Conservation (phyloP, 2,888 invertebrate species). For the Hybos culiciformis region DNA sequence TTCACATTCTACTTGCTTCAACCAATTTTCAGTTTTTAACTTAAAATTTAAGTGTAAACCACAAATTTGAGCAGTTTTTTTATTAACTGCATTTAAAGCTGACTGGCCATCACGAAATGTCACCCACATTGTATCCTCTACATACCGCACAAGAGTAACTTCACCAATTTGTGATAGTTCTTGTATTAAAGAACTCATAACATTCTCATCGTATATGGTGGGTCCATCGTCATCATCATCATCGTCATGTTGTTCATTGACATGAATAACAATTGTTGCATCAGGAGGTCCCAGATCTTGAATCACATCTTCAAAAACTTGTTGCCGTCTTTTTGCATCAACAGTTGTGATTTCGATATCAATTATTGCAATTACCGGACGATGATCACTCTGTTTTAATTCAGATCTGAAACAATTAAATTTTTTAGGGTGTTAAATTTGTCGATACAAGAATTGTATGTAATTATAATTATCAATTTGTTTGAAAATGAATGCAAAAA, state of each 20-base stretch:
- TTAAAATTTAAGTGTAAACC: slow-evolving; percentile 53
- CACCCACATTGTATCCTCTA: slow-evolving; percentile 79
- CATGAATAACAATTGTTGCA: slow-evolving; percentile 72
- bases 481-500: background rate
- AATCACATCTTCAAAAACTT: slow-evolving; percentile 73
- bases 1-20: slow-evolving; percentile 65
- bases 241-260: slow-evolving; percentile 32
- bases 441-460: no score
- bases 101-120: slow-evolving; percentile 83
- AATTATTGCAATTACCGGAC: slow-evolving; percentile 86
- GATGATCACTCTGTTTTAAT: slow-evolving; percentile 92
- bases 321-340: slow-evolving; percentile 58
- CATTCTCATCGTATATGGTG: slow-evolving; percentile 62
- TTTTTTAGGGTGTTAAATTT: background rate
- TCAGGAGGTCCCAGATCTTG: slow-evolving; percentile 87
- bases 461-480: background rate
- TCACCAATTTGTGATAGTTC: slow-evolving; percentile 76
- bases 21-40: slow-evolving; percentile 78
- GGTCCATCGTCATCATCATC: slow-evolving; percentile 40
- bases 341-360: slow-evolving; percentile 77
- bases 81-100: slow-evolving; percentile 59
- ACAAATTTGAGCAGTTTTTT: slow-evolving; percentile 45
- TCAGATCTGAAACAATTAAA: slow-evolving; percentile 49
- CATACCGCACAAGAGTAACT: slow-evolving; percentile 80
- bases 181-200: slow-evolving; percentile 65